Evolutionary conservation across 2,797 vertebrate species (phyloP).

Genomic region (Menidia menidia): DNA sequence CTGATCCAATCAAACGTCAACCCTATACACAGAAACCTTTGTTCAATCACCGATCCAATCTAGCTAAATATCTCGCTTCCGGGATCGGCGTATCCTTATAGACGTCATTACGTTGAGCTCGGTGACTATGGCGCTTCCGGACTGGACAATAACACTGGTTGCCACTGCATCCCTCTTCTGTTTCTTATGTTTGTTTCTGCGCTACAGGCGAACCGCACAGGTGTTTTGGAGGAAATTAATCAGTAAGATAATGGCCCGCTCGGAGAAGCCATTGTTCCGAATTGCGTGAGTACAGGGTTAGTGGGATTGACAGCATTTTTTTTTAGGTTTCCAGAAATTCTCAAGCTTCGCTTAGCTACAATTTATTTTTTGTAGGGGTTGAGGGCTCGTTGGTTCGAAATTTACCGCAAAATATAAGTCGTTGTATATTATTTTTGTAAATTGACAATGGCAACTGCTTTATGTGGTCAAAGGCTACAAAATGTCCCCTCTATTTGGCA

Average conservation of each 20-base stretch:
- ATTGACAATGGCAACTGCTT: accelerated
- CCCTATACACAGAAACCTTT: not conserved
- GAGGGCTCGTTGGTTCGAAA: not conserved
- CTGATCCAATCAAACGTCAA: not conserved
- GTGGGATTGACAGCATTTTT: accelerated
- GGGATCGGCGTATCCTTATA: not conserved
- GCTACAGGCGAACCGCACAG: constrained; percentile 52
- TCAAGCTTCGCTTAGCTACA: constrained; percentile 26
- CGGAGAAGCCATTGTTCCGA: constrained; percentile 90
- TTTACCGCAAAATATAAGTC: not conserved
- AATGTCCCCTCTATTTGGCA: not conserved
- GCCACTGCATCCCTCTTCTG: constrained; percentile 64
- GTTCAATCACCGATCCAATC: not conserved
- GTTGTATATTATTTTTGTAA: not conserved
- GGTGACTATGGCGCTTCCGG: constrained; percentile 74
- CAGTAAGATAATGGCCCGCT: constrained; percentile 86
- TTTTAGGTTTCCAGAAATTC: not conserved
- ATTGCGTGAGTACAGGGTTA: constrained; percentile 87
- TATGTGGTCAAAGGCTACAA: not conserved
- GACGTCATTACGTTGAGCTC: constrained; percentile 54
- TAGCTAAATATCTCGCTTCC: constrained; percentile 7
- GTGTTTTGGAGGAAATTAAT: constrained; percentile 53
- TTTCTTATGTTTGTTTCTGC: constrained; percentile 69
- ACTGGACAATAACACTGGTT: constrained; percentile 60
- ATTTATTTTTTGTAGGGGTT: not conserved